These are phyloP conservation scores for Ostrea edulis DNA, from an alignment of 1,140 invertebrate species.

Conservation along the genomic window DNA sequence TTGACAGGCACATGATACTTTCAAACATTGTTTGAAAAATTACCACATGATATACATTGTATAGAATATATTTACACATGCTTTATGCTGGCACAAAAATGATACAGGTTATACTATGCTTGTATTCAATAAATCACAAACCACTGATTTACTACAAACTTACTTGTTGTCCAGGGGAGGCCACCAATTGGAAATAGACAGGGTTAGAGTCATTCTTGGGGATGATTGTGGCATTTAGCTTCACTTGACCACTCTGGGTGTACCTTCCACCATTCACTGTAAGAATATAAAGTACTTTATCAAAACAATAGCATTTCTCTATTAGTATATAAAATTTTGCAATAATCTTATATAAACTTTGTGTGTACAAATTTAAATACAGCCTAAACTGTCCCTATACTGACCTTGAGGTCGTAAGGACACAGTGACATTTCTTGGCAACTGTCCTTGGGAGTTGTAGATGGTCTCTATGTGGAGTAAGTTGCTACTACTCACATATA, in stretches of 20 bases:
- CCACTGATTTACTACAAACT: not conserved
- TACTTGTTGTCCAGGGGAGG: conserved; percentile 5
- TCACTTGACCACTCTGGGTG: not conserved
- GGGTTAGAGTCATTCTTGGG: not conserved
- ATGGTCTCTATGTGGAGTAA: not conserved
- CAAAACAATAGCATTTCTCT: not conserved
- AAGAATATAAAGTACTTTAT: not conserved
- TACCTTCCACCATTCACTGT: not conserved
- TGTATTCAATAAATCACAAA: not conserved
- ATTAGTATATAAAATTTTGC: no score
- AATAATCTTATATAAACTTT: no score
- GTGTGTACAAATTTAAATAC: not conserved
- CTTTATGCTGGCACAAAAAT: not conserved
- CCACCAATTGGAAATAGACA: not conserved
- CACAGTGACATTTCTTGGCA: not conserved
- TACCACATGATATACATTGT: not conserved
- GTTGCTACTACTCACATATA: not conserved
- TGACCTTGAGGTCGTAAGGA: not conserved
- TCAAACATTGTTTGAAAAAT: not conserved
- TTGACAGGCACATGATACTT: not conserved
- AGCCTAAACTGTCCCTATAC: not conserved
- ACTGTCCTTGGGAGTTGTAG: not conserved
- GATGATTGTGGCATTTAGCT: not conserved
- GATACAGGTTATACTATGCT: not conserved
- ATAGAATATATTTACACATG: not conserved